Evolutionary conservation across 2,113 vertebrate genomes (phyloP), one percentile per base, ranked within the genome.

Genomic region (Fregata magnificens): DNA sequence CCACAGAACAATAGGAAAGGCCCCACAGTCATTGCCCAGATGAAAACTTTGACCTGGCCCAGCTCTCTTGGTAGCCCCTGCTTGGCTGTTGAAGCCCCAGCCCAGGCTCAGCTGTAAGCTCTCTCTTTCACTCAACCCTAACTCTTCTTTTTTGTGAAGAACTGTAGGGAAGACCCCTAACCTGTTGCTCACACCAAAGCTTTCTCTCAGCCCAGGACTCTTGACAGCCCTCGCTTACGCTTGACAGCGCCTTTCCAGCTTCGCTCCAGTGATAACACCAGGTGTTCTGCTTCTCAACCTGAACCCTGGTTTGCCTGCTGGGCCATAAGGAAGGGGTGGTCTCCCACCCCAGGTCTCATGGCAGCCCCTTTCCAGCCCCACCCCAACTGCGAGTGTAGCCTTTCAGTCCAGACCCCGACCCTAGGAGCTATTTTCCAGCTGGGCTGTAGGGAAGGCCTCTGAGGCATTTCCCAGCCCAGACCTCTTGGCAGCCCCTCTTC

Each of bases 351-450:
- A 16, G 45, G 15, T 69, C 28, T 53, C 44, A 52, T 44, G 63
- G 72, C 69, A 70, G 53, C 22, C 47, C 12, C 25, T 67, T 40
- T 52, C 26, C 22, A 63, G 31, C 21, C 17, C 26, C 21, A 13
- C 19, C n/a, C 20, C 29, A 25, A 6, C 21, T 25, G 15, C 0
- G 0, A 1, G 10, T 11, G 29, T 34, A 50, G 20, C 58, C 66
- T 44, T 69, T 55, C 49, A 29, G 40, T 40, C 16, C 26, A 44
- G 69, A 50, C 24, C n/a, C 49, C 1, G 0, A 13, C 36, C 63
- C 8, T 14, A 7, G 50, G 50, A 88, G 25, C 69, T 85, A 7
- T 90, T 85, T 87, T 67, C 42, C 45, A 63, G 42, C 61, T 74
- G 59, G 74, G 26, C 56, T 63, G 7, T 44, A 44, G 45, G 13